A percentile compares a stretch with the other conserved stretches of the same genome.
phyloP scores from a whole-genome alignment of 2,888 invertebrate species.

The Euplagia quadripunctaria region DNA sequence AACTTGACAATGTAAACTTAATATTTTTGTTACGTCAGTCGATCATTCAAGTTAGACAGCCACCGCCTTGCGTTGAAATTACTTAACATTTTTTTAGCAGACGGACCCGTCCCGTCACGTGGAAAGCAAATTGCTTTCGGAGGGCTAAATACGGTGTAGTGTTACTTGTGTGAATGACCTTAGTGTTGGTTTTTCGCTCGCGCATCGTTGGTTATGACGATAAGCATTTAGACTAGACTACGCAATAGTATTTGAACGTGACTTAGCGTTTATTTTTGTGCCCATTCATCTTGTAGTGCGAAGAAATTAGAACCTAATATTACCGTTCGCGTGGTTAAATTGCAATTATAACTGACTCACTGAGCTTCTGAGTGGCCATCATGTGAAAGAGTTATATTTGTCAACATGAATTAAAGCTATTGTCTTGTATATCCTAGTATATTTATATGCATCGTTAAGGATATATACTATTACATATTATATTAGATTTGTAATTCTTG shows the following conservation, averaged over 20 bases:
- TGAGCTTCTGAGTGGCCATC: not conserved
- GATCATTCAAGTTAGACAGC: too few species aligned
- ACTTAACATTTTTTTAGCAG: too few species aligned
- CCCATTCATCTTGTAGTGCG: not conserved
- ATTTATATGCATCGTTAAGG: not conserved
- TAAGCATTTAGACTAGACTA: not conserved
- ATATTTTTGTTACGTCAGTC: too few species aligned
- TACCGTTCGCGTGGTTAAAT: not conserved
- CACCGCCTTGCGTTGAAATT: too few species aligned
- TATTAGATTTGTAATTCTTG: too few species aligned
- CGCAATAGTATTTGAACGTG: not conserved
- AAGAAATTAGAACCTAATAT: not conserved
- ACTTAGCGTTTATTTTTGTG: not conserved
- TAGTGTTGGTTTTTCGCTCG: not conserved
- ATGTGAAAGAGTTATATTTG: not conserved
- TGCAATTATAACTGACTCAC: not conserved
- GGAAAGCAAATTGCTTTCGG: too few species aligned
- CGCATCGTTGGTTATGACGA: not conserved
- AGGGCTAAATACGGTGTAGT: too few species aligned
- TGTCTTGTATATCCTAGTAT: not conserved
- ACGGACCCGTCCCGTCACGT: too few species aligned
- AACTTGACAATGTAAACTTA: too few species aligned
- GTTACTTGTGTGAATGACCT: not conserved
- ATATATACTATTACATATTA: not conserved
- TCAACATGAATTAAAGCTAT: not conserved